Evolutionary conservation across 2,797 vertebrate genomes (phyloP).

Genomic region (Chaetophractus vellerosus): DNA sequence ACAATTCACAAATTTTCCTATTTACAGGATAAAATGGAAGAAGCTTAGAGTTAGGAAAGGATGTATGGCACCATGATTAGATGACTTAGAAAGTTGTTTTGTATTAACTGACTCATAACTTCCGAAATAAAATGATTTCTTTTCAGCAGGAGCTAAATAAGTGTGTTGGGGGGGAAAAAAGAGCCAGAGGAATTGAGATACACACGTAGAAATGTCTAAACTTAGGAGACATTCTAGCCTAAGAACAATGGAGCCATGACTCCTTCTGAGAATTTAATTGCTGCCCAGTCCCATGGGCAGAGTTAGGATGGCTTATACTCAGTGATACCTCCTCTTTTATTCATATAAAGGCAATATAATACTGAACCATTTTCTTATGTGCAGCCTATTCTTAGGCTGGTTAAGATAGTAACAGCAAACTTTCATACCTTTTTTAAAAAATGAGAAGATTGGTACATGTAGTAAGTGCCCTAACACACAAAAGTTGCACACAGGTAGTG

Average conservation of each 20-base stretch:
- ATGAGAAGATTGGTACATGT: no score
- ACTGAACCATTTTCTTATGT: background rate
- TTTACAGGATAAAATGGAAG: background rate
- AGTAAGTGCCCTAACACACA: no score
- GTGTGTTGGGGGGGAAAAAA: background rate
- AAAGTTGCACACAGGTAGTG: no score
- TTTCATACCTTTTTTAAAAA: background rate
- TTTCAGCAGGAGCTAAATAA: background rate
- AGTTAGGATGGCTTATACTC: background rate
- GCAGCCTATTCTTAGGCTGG: background rate
- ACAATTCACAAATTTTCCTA: background rate
- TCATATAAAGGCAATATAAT: background rate
- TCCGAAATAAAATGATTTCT: background rate
- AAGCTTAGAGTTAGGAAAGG: background rate
- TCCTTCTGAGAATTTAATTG: no score
- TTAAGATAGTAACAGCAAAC: background rate
- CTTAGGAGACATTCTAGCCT: background rate
- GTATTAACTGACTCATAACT: background rate
- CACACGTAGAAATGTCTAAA: fast-evolving
- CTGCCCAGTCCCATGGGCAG: no score
- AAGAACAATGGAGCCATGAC: no score
- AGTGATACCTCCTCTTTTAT: background rate
- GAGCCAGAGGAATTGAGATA: background rate
- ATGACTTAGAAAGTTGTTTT: background rate
- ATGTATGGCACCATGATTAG: background rate